A percentile compares a stretch with the other conserved stretches of the same genome.
Conservation (phyloP, 2,888 invertebrate species). For the Ischnus inquisitorius region DNA sequence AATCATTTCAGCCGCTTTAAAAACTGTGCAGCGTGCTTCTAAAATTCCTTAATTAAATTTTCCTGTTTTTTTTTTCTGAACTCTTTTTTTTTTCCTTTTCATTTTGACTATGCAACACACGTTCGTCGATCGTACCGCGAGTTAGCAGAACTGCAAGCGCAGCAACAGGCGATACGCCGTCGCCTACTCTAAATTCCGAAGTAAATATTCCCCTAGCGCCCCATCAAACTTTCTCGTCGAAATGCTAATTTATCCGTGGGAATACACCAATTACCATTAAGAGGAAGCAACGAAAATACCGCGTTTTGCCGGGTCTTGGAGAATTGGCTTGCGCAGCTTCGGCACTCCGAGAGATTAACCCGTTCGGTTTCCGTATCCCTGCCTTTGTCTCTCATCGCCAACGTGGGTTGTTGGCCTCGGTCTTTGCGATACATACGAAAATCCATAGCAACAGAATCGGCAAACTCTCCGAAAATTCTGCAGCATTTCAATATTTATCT, state of each 20-base stretch:
- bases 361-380: conserved; percentile 31
- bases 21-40: too few relatives aligned
- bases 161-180: conserved; percentile 11
- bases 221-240: conserved; percentile 40
- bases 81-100: background rate
- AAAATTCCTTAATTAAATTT: too few relatives aligned
- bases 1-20: too few relatives aligned
- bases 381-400: conserved; percentile 12
- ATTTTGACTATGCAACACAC: background rate
- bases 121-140: background rate
- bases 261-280: conserved; percentile 54
- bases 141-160: background rate
- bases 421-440: conserved; percentile 24
- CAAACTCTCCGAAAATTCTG: background rate
- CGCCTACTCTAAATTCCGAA: conserved; percentile 37
- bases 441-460: background rate
- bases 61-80: background rate
- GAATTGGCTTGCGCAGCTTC: conserved; percentile 23
- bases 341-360: conserved; percentile 39
- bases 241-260: conserved; percentile 48
- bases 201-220: conserved; percentile 23
- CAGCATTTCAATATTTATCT: background rate
- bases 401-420: conserved; percentile 44
- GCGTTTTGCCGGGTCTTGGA: conserved; percentile 23
- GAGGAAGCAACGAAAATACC: conserved; percentile 31